Conservation (phyloP, 2,113 vertebrate species). For the Eudyptes chrysolophus region DNA sequence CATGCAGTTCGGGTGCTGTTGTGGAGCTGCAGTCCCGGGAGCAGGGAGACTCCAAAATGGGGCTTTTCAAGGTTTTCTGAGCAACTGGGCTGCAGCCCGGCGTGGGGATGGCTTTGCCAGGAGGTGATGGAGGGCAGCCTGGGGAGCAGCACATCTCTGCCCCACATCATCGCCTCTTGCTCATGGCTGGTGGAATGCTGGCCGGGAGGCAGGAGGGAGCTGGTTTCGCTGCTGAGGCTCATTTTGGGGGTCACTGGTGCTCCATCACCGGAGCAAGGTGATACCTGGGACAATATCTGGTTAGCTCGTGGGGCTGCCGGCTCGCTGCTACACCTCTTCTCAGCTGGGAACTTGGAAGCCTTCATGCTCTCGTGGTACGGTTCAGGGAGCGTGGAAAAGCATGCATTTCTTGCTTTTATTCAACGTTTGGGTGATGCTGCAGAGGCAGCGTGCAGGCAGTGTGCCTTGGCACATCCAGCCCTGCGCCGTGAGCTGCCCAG, state of each 20-base stretch:
- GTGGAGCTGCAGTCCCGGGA: not conserved
- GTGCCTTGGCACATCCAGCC: not conserved
- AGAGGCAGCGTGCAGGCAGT: not conserved
- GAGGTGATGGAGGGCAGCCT: not conserved
- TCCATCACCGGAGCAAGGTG: not conserved
- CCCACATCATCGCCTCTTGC: accelerated
- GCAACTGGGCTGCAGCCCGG: not conserved
- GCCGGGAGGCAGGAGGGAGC: not conserved
- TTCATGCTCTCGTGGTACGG: accelerated
- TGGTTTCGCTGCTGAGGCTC: not conserved
- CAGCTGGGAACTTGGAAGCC: not conserved
- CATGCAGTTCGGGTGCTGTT: accelerated
- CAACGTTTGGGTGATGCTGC: accelerated
- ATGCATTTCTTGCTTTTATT: accelerated
- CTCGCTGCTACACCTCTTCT: not conserved
- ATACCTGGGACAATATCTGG: not conserved
- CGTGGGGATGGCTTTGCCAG: not conserved
- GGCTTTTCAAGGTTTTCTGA: not conserved
- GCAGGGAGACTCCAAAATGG: not conserved
- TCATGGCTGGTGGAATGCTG: accelerated
- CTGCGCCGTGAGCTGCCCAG: accelerated
- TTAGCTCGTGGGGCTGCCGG: accelerated
- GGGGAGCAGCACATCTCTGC: not conserved
- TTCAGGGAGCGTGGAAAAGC: not conserved
- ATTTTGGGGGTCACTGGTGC: not conserved